phyloP scores from a whole-genome alignment of 2,888 invertebrate species.

The Baronia brevicornis region DNA sequence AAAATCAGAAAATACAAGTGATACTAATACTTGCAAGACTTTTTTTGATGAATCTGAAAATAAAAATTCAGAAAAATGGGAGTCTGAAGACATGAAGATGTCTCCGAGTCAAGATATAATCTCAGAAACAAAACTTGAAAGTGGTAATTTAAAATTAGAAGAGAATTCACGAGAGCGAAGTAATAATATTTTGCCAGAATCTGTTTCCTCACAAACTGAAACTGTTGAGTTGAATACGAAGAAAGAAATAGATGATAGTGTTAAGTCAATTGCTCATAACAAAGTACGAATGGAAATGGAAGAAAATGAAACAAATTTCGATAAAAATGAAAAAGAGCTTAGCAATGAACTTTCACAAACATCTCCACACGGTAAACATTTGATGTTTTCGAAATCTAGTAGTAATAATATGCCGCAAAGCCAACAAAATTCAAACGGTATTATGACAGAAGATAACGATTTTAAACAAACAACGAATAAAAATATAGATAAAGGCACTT shows the following conservation, averaged over 20 bases:
- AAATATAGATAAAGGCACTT: too few species aligned
- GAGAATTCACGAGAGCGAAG: too few species aligned
- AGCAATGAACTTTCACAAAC: too few species aligned
- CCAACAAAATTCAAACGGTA: conserved; percentile 1
- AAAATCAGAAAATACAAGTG: neutral
- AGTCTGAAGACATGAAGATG: conserved; percentile 18
- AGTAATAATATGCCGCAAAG: neutral
- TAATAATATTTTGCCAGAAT: too few species aligned
- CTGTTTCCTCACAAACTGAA: too few species aligned
- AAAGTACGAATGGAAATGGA: too few species aligned
- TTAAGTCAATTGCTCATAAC: too few species aligned
- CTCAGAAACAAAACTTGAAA: conserved; percentile 18
- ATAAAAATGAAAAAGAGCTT: too few species aligned
- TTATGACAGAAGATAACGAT: neutral
- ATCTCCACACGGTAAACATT: neutral
- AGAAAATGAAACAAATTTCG: too few species aligned
- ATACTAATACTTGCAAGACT: neutral
- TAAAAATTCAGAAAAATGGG: conserved; percentile 1
- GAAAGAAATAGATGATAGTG: too few species aligned
- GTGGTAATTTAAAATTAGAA: conserved; percentile 20
- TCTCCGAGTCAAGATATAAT: conserved; percentile 22
- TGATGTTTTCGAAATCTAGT: conserved; percentile 2
- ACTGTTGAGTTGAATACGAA: too few species aligned
- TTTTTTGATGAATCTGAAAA: conserved; percentile 5
- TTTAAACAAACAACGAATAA: neutral